Percentiles rank a stretch among this genome's conserved stretches.
Evolutionary conservation across 2,797 vertebrate genomes (phyloP).

Genomic region (Cirrhinus molitorella): DNA sequence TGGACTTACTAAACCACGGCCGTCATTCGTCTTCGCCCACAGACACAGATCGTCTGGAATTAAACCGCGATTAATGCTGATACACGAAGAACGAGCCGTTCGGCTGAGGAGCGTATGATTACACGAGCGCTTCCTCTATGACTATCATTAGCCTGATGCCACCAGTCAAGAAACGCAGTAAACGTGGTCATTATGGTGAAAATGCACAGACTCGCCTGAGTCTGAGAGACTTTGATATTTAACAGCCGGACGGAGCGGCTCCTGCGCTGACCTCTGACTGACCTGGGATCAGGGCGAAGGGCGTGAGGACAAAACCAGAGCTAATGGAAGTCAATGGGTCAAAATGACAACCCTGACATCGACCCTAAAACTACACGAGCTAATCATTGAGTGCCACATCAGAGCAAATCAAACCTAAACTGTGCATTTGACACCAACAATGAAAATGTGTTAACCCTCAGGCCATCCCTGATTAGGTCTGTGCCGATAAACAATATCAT

Average conservation of each 20-base stretch:
- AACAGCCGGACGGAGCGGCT: constrained; percentile 54
- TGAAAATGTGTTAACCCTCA: neutral
- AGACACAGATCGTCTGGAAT: neutral
- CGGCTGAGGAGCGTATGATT: neutral
- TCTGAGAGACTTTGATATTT: constrained; percentile 57
- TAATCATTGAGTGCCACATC: neutral
- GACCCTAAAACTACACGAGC: constrained; percentile 11
- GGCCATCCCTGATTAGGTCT: too few relatives aligned
- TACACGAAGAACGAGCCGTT: neutral
- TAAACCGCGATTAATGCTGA: neutral
- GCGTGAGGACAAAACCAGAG: constrained; percentile 23
- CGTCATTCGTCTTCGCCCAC: constrained; percentile 14
- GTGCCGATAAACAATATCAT: too few relatives aligned
- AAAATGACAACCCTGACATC: constrained; percentile 41
- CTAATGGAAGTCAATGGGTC: constrained; percentile 6
- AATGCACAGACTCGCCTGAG: constrained; percentile 5
- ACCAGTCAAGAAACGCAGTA: neutral
- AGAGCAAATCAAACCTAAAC: neutral
- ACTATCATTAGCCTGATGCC: constrained; percentile 1
- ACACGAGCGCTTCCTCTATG: neutral
- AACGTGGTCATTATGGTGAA: constrained; percentile 1
- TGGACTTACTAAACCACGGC: constrained; percentile 45
- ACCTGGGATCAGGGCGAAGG: constrained; percentile 29
- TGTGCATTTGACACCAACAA: neutral
- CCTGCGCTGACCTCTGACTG: constrained; percentile 50